phyloP scores from a whole-genome alignment of 1,140 invertebrate species.

The Chlorops oryzae region DNA sequence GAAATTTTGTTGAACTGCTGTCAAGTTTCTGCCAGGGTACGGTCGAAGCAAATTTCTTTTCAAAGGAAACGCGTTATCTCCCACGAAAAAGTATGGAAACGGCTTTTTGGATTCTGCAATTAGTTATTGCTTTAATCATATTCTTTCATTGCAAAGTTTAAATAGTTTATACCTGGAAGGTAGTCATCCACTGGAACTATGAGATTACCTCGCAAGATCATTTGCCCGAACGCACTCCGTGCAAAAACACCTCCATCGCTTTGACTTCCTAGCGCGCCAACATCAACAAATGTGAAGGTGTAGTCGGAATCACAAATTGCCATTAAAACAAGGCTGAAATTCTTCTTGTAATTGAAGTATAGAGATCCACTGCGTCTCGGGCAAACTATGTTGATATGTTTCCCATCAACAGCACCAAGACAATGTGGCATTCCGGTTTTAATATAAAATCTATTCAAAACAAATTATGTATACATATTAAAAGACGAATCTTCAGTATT shows the following conservation, averaged over 20 bases:
- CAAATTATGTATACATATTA: too few species aligned
- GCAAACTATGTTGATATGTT: not conserved
- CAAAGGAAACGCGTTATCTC: conserved; percentile 1
- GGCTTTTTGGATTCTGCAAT: not conserved
- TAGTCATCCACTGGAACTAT: not conserved
- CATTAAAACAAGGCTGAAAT: not conserved
- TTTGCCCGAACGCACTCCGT: not conserved
- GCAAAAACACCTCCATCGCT: conserved; percentile 6
- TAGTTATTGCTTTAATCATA: not conserved
- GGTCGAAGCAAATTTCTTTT: not conserved
- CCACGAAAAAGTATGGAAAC: not conserved
- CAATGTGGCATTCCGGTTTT: not conserved
- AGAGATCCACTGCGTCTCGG: not conserved
- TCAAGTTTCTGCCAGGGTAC: not conserved
- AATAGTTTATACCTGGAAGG: not conserved
- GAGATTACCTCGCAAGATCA: not conserved
- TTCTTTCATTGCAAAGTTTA: conserved; percentile 5
- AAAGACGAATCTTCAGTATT: too few species aligned
- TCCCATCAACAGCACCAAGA: not conserved
- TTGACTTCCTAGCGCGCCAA: not conserved
- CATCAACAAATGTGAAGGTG: conserved; percentile 1
- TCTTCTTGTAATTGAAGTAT: conserved; percentile 1
- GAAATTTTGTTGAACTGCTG: not conserved
- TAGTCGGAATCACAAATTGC: conserved; percentile 3
- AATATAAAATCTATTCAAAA: too few species aligned